Percentiles rank a stretch among this genome's conserved stretches.
These are phyloP conservation scores for Helostoma temminkii DNA, from an alignment of 2,797 vertebrate species.

Conservation along the genomic window DNA sequence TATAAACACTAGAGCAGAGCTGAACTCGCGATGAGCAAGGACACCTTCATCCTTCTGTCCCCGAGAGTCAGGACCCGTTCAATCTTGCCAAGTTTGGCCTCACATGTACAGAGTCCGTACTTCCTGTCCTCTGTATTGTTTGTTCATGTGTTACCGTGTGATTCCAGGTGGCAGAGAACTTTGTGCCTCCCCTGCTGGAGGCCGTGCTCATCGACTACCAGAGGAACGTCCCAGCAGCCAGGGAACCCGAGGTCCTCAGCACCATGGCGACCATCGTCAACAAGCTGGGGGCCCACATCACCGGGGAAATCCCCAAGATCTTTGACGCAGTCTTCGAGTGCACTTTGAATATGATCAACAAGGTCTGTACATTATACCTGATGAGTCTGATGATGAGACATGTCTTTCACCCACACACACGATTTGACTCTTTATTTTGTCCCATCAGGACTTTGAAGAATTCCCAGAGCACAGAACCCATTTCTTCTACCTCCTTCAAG, in stretches of 20 bases:
- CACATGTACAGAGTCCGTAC: too few species aligned
- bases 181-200: conserved; percentile 95
- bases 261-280: conserved; percentile 99
- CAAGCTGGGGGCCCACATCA: conserved; percentile 96
- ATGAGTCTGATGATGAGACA: too few species aligned
- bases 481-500: conserved; percentile 97
- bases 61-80: too few species aligned
- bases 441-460: conserved; percentile 92
- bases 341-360: conserved; percentile 99
- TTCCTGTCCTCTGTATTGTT: too few species aligned
- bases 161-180: conserved; percentile 94
- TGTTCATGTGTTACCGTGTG: background rate
- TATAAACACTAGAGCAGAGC: too few species aligned
- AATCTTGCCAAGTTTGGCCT: too few species aligned
- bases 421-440: background rate
- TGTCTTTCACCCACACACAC: background rate
- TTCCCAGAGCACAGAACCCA: conserved; percentile 97
- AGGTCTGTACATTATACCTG: conserved; percentile 78
- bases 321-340: conserved; percentile 99
- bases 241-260: conserved; percentile 98
- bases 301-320: conserved; percentile 98
- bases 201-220: conserved; percentile 99
- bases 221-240: conserved; percentile 95
- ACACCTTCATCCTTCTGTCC: too few species aligned
- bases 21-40: too few species aligned